Base-by-base conservation (phyloP, 92 coral and sea anemone genomes). In the Pocillopora meandrina region DNA sequence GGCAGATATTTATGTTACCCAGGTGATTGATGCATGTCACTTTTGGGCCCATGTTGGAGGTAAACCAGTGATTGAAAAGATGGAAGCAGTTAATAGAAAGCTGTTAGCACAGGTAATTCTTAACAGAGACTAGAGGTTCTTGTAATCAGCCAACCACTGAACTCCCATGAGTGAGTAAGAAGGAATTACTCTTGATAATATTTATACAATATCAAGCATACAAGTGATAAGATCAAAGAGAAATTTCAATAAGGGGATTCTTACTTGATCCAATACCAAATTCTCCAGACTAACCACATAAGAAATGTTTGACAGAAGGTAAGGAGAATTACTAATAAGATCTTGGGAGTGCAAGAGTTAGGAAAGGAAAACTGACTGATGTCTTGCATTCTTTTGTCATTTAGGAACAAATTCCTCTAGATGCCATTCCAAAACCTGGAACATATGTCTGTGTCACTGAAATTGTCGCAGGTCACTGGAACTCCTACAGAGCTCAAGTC, bases 21-120 rank as follows among this genome's bases (percentile, higher is more conserved):
- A 95, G 19, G 97, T 96, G 47, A 86, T 92, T 72, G 98, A 96
- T 84, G 98, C 96, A 36, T 94, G 98, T 62, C 99, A 94, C 66
- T 96, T 96, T 75, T 96, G 99, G 99, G 99, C 98, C 17, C 97
- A 94, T 58, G 90, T 96, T 47, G 99, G 99, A 52, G 98, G 98
- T 68, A 95, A 94, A 77, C 80, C 69, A 10, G 91, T 88, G 9
- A 33, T 64, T 23, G 66, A 87, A 16, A 94, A 81, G 78, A 83
- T 96, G 59, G 67, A 19, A 63, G 89, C 83, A 57, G 87, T 96
- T 5, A 74, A 71, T 33, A 83, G 47, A 58, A 75, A 47, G 65
- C 92, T 96, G 16, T 82, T 76, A 17, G 31, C 87, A 10, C 91
- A 92, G 98, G 99, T 93, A 69, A 75, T 74, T 17, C 1, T 19